A percentile compares a stretch with the other conserved stretches of the same genome.
Evolutionary conservation across 1,140 invertebrate species (phyloP).

Genomic region (Drosophila lini): DNA sequence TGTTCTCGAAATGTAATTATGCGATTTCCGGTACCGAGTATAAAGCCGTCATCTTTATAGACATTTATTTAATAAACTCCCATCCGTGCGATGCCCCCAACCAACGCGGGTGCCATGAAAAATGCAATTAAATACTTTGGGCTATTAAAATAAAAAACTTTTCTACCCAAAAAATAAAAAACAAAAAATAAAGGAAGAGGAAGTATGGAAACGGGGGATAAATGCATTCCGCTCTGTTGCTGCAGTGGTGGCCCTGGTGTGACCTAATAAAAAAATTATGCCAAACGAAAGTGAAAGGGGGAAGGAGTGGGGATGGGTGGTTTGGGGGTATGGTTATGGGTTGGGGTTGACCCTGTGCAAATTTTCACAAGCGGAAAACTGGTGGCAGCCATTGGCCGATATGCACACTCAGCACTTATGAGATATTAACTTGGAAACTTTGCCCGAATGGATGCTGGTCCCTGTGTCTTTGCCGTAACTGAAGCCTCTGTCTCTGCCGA

Average conservation of each 20-base stretch:
- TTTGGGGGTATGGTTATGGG: slow-evolving; percentile 3
- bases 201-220: slow-evolving; percentile 13
- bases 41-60: slow-evolving; percentile 43
- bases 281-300: slow-evolving; percentile 70
- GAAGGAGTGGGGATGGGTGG: not conserved
- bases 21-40: slow-evolving; percentile 39
- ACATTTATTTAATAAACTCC: slow-evolving; percentile 69
- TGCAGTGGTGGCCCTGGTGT: slow-evolving; percentile 64
- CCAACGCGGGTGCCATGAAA: slow-evolving; percentile 37
- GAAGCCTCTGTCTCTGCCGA: not conserved
- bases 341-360: slow-evolving; percentile 41
- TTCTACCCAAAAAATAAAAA: slow-evolving; percentile 4
- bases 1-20: slow-evolving; percentile 74
- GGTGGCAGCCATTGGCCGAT: slow-evolving; percentile 57
- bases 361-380: slow-evolving; percentile 59
- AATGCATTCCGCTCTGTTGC: slow-evolving; percentile 31
- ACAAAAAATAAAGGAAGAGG: not conserved
- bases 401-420: slow-evolving; percentile 72
- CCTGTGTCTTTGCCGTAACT: slow-evolving; percentile 14
- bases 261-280: slow-evolving; percentile 81
- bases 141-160: slow-evolving; percentile 66
- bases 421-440: slow-evolving; percentile 81
- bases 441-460: slow-evolving; percentile 35
- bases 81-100: slow-evolving; percentile 7
- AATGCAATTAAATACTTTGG: slow-evolving; percentile 71